Base-by-base conservation (phyloP, 2,797 vertebrate genomes). In the Dendrocincla tyrannina region DNA sequence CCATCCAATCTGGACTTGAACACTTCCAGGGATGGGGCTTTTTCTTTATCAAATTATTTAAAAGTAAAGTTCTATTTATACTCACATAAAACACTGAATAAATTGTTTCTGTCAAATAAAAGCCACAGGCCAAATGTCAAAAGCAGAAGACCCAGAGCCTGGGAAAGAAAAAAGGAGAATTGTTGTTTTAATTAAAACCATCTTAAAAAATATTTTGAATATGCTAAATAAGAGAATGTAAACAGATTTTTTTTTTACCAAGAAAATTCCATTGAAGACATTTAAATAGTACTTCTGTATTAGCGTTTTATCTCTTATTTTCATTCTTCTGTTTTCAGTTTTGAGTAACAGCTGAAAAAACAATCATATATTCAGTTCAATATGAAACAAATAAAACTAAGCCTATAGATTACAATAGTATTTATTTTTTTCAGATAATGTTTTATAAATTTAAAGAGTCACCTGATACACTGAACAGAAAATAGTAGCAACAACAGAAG, bases 211-310 rank as follows among this genome's bases (percentile, higher is more conserved):
- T 5, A 19, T 68, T 89, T 60, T 46, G 10, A 89, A 89, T 59
- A 52, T 85, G 10, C n/a, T 62, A 76, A 73, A 24, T 63, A 73
- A 79, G 41, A 81, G 62, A 77, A 70, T 75, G 24, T 76, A 93
- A 58, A 56, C 4, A 80, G 50, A 28, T 9, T 22, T 85, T 67
- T 96, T 8, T 88, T 69, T 96, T 95, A 95, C 84, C 81, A 93
- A 63, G 74, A 94, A 95, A 89, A 78, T 56, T 85, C 35, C 72
- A 59, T 64, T 97, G 53, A 96, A 77, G 53, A 97, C 50, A 73
- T 83, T 92, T 77, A 96, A 83, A 88, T 73, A 97, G 46, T 73
- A 94, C 25, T 96, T 96, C 46, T 96, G 55, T 68, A 88, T 64
- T 64, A 88, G 12, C 19, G 18, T 68, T 90, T 95, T 93, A 41